A percentile compares a stretch with the other conserved stretches of the same genome.
Conservation (phyloP, 2,888 invertebrate species). For the Synergus umbraculus region DNA sequence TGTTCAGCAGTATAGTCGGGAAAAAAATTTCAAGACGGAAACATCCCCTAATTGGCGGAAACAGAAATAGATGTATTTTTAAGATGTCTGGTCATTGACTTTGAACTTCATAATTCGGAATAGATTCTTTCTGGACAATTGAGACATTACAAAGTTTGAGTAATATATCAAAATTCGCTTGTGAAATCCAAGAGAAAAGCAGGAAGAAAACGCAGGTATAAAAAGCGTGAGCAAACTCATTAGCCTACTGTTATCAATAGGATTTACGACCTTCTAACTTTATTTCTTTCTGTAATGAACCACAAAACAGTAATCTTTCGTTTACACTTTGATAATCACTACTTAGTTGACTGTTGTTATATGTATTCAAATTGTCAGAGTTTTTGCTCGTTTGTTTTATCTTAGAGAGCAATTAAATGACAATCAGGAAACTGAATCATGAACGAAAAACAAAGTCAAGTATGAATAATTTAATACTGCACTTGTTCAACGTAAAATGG, state of each 20-base stretch:
- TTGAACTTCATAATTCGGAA: neutral
- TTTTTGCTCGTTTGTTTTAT: neutral
- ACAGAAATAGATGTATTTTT: neutral
- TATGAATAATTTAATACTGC: neutral
- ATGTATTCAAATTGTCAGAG: slow-evolving; percentile 5
- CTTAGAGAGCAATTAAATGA: neutral
- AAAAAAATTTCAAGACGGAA: slow-evolving; percentile 1
- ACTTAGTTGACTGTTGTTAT: neutral
- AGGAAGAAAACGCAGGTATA: neutral
- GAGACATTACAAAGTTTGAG: neutral
- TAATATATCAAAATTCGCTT: neutral
- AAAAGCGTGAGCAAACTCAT: slow-evolving; percentile 9
- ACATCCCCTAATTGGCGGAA: slow-evolving; percentile 5
- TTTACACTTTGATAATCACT: slow-evolving; percentile 24
- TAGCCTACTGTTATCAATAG: slow-evolving; percentile 16
- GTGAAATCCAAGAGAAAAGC: neutral
- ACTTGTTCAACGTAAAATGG: neutral
- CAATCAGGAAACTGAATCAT: slow-evolving; percentile 1
- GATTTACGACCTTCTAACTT: slow-evolving; percentile 23
- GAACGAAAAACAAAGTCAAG: neutral
- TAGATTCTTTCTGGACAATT: neutral
- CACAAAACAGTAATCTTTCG: slow-evolving; percentile 26
- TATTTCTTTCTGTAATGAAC: slow-evolving; percentile 2
- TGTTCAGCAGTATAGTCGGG: neutral
- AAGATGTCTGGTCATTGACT: slow-evolving; percentile 21